phyloP scores from a whole-genome alignment of 2,113 vertebrate genomes.

The Macrotus californicus region DNA sequence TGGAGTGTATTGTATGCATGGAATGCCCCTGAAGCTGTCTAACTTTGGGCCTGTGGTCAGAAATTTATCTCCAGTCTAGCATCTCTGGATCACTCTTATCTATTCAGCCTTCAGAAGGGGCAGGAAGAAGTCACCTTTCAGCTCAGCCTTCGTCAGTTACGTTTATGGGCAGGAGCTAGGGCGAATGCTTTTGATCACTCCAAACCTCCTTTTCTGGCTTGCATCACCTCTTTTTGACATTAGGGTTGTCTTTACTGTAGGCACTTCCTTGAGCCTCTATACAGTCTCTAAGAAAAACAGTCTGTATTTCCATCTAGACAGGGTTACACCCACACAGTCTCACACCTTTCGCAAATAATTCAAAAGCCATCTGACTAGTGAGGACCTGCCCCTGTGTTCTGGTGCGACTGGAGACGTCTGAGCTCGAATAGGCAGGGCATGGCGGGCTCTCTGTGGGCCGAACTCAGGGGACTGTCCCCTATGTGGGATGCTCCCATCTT shows the following conservation, averaged over 20 bases:
- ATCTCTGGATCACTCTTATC: neutral
- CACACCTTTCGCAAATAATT: constrained; percentile 64
- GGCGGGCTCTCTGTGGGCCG: neutral
- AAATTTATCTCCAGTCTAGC: neutral
- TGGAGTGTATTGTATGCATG: neutral
- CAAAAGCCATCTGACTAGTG: constrained; percentile 62
- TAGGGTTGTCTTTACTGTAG: neutral
- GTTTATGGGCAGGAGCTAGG: neutral
- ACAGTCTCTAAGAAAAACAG: constrained; percentile 30
- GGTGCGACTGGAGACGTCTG: neutral
- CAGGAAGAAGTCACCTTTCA: neutral
- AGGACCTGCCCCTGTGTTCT: constrained; percentile 46
- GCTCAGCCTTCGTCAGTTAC: neutral
- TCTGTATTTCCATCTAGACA: constrained; percentile 41
- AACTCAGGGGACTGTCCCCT: neutral
- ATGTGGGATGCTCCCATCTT: constrained; percentile 33
- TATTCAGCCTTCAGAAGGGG: neutral
- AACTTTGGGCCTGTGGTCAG: neutral
- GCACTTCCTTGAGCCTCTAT: neutral
- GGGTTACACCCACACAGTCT: constrained; percentile 29
- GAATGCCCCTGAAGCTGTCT: neutral
- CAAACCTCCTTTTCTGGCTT: neutral
- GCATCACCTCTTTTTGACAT: neutral
- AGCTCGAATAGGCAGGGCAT: neutral
- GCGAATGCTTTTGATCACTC: neutral